Evolutionary conservation across 2,113 vertebrate genomes (phyloP), one percentile per base, ranked within the genome.

Genomic region (Notarius quadriscutis): DNA sequence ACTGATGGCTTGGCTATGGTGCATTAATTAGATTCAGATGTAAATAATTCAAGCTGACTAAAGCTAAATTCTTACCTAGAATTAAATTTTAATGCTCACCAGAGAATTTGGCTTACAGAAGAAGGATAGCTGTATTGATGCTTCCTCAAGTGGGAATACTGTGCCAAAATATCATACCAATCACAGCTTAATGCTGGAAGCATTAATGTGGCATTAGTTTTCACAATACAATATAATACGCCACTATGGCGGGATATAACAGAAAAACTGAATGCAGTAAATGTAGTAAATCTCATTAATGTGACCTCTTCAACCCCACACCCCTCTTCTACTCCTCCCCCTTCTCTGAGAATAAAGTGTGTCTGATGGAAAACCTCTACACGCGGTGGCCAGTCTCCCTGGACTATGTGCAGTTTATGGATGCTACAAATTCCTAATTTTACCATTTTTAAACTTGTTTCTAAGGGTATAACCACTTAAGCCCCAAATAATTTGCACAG

Each of bases 31-130:
- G 92, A 94, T 89, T 88, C 65, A 48, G 90, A 60, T 89, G 91
- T 95, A 93, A 95, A 95, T 94, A 95, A 94, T 95, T 89, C 86
- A 95, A 93, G 91, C 8, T 1, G 90, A 86, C 89, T 93, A 92
- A 94, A 93, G 92, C 92, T 91, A 90, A 86, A 89, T 93, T 94
- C 93, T 93, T 93, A 89, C 88, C 83, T 79, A 62, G 74, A 78
- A 84, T 91, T 86, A 92, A 92, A 93, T 87, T 92, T 92, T 91
- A 92, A 93, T 92, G 88, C 82, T 88, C 87, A 81, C 27, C 75
- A 87, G 85, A 87, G 84, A 91, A 88, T 87, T 81, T 87, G 88
- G 88, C 81, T 75, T 84, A 22, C 55, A 48, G 86, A 30, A 50
- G 91, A 88, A 91, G 91, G 83, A 90, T 72, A 87, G 94, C 91